phyloP scores from a whole-genome alignment of 2,797 vertebrate genomes.

The Microhierax caerulescens region DNA sequence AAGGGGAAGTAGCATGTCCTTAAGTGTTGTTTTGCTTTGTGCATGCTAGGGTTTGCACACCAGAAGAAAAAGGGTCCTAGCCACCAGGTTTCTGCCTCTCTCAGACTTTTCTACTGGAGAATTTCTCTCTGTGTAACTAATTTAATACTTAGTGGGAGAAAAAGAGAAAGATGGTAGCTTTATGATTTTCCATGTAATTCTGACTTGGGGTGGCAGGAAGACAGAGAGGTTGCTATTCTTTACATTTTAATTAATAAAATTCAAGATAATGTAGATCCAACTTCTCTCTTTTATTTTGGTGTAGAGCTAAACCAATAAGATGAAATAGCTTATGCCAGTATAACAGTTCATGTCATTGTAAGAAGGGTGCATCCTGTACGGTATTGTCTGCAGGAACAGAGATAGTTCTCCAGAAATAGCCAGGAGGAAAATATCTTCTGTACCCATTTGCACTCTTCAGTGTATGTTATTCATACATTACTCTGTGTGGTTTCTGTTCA shows the following conservation, averaged over 20 bases:
- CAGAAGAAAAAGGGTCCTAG: neutral
- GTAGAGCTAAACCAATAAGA: neutral
- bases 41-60: neutral
- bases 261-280: neutral
- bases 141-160: neutral
- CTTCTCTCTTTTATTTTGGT: neutral
- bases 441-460: neutral
- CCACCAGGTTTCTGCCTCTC: neutral
- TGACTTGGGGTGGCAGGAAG: neutral
- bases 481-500: neutral
- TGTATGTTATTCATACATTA: neutral
- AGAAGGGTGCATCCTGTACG: neutral
- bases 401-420: neutral
- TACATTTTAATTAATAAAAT: neutral
- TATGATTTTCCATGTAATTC: neutral
- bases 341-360: neutral
- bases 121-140: neutral
- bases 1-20: neutral
- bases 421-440: neutral
- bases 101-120: neutral
- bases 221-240: neutral
- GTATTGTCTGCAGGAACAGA: neutral
- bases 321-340: neutral
- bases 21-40: neutral
- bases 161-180: neutral